phyloP scores from a whole-genome alignment of 2,888 invertebrate species.

The Cataglyphis rosenhaueri region DNA sequence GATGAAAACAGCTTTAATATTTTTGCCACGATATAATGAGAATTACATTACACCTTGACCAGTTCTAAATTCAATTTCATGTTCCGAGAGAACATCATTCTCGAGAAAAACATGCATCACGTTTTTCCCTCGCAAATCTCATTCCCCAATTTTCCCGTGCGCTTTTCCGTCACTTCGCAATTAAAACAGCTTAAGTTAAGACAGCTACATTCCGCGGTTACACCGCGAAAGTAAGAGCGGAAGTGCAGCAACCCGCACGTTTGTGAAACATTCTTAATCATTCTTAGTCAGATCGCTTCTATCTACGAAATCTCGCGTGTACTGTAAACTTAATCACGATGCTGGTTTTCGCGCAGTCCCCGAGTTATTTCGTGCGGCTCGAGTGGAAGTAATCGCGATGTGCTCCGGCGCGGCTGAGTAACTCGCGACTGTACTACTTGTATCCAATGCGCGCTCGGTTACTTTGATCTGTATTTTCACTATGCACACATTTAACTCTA shows the following conservation, averaged over 20 bases:
- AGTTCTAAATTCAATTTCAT: background rate
- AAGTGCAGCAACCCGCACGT: too few species aligned
- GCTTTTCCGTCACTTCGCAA: background rate
- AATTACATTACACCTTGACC: background rate
- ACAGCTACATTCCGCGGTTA: background rate
- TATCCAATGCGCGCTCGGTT: constrained; percentile 13
- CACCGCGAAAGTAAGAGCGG: constrained; percentile 22
- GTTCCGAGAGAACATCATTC: background rate
- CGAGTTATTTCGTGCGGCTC: constrained; percentile 25
- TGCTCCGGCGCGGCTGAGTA: constrained; percentile 15
- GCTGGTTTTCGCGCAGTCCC: constrained; percentile 50
- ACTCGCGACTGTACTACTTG: constrained; percentile 30
- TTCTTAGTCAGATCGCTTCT: constrained; percentile 54
- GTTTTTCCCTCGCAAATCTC: constrained; percentile 25
- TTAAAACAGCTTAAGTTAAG: background rate
- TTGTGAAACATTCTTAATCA: constrained; percentile 62
- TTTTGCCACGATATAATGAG: background rate
- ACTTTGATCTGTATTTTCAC: constrained; percentile 9
- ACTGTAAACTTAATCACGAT: constrained; percentile 59
- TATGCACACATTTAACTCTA: background rate
- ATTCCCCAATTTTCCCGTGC: background rate
- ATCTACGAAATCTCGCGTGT: constrained; percentile 43
- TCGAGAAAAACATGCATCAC: background rate
- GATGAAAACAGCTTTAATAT: background rate
- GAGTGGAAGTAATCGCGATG: constrained; percentile 45